Base-by-base conservation (phyloP, 2,888 invertebrate species). In the Mycalesis mineus region DNA sequence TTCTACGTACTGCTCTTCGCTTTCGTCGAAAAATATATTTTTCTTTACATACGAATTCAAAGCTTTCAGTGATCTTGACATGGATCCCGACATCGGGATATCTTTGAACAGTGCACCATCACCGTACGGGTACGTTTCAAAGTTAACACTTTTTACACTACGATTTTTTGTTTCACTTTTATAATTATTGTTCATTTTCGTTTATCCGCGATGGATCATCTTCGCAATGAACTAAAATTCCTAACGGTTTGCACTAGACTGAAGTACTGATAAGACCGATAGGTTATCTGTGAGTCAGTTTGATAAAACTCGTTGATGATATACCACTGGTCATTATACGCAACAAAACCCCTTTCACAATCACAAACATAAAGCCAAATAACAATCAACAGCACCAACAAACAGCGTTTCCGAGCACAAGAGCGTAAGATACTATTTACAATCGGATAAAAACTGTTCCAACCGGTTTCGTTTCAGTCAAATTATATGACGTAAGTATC, bases 1-100 rank as follows among this genome's bases (percentile, higher is more conserved):
- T 15, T 69, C 70, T 57, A 77, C 47, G 3, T 33, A 75, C 5
- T 42, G 58, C 5, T 64, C 68, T 40, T 65, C 80, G 62, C 74
- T 77, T 57, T 86, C 81, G 52, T 85, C 87, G 50, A 81, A 82
- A 8, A 85, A 72, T 61, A 89, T 76, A 78, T 88, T 88, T 58
- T 83, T 84, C 67, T 85, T 88, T 2, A 89, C 78, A 62, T 82
- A 89, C 62, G 80, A 83, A 64, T 89, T 89, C 39, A 88, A 66
- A n/a, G 89, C 89, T 47, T 83, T 68, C 52, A 81, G 69, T 6
- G 89, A 88, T 71, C 78, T 85, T 7, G 88, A 82, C 68, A 87
- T 69, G 1, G 85, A 81, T 33, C 82, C 81, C 2, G 84, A 79
- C 7, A 65, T 65, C 1, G 84, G 82, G 1, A 86, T 82, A 60